Evolutionary conservation across 2,113 vertebrate genomes (phyloP), one percentile per base, ranked within the genome.

Genomic region (Epinephelus lanceolatus): DNA sequence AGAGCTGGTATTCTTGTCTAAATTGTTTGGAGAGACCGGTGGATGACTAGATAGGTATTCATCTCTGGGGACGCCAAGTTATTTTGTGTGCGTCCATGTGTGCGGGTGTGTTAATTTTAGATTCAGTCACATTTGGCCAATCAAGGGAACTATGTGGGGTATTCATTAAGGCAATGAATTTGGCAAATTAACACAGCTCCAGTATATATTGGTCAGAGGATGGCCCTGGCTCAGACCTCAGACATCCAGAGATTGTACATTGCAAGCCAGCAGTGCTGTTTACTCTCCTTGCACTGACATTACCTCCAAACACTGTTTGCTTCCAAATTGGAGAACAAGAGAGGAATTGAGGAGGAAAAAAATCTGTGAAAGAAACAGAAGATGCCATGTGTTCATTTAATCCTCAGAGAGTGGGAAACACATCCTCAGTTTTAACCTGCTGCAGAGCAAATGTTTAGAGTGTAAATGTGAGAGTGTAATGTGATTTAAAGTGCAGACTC

Each of bases 201-300:
- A 88, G 75, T 89, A 76, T 84, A 27, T 49, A n/a, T 30, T 72
- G 78, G 85, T 89, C 33, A 72, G 79, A 86, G 55, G 60, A 84
- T 80, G 79, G 77, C 83, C 23, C 19, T 10, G 19, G 27, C 42
- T 90, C 89, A 85, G 83, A 89, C 89, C 90, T 90, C 92, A 91
- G 86, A 89, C 59, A 89, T 91, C 60, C 73, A 87, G 78, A 85
- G 84, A 83, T 85, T 83, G 79, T 81, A 30, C 76, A 55, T 77
- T 63, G 3, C 42, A 71, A 76, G 87, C 92, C 89, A 90, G 21
- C n/a, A 13, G 80, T 17, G 45, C 23, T 91, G 87, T 89, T 93
- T 91, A 86, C 90, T 66, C 66, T 88, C 4, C 27, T 40, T 52
- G 57, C 59, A 33, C 84, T 55, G 84, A 86, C 84, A 69, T 71